These are phyloP conservation scores for Apodemus agrarius DNA, from an alignment of 2,797 vertebrate genomes.

Conservation along the genomic window DNA sequence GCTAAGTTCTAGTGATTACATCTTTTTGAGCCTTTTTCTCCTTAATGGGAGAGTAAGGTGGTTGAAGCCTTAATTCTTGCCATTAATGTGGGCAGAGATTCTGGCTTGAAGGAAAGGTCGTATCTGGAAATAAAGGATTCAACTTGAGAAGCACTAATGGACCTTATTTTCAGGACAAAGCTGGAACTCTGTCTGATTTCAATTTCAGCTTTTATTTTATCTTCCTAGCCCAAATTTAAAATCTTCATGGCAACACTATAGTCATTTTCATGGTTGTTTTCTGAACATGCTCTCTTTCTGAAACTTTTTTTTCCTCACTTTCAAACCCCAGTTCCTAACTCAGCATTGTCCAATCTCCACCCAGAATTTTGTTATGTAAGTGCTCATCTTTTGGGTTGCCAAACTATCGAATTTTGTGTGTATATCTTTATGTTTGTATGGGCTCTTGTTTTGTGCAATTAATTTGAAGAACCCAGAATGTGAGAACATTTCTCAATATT, in stretches of 20 bases:
- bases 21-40: neutral
- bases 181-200: neutral
- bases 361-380: neutral
- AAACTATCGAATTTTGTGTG: neutral
- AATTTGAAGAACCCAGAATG: neutral
- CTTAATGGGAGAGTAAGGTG: neutral
- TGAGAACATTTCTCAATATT: neutral
- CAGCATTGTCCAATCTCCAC: neutral
- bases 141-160: neutral
- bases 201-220: neutral
- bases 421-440: neutral
- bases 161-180: neutral
- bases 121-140: neutral
- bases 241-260: neutral
- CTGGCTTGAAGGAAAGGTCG: neutral
- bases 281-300: neutral
- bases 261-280: neutral
- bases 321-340: neutral
- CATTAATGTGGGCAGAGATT: neutral
- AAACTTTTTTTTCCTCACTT: no score
- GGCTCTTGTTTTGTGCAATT: neutral
- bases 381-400: neutral
- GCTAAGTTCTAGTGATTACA: neutral
- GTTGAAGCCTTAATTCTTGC: neutral
- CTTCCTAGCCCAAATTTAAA: neutral